Conservation (phyloP, 1,140 invertebrate genomes). For the Drosophila tsacasi region DNA sequence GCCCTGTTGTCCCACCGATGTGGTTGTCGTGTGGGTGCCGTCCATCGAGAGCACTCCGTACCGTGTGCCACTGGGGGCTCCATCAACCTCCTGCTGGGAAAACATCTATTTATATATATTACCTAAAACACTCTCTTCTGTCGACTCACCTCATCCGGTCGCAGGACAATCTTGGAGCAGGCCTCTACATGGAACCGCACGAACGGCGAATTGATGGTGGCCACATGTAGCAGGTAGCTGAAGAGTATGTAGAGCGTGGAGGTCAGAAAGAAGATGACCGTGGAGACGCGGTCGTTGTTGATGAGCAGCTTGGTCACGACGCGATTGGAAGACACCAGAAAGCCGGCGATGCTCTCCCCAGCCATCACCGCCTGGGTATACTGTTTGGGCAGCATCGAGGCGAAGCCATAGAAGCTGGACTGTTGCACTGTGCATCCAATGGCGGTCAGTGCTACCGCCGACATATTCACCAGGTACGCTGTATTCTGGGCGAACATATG, state of each 20-base stretch:
- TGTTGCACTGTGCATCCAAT: conserved; percentile 95
- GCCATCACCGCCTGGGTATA: conserved; percentile 97
- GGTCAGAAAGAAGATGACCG: conserved; percentile 93
- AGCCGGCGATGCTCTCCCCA: conserved; percentile 96
- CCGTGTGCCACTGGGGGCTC: conserved; percentile 58
- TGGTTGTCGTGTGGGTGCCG: conserved; percentile 84
- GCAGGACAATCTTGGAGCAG: conserved; percentile 89
- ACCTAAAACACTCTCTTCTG: background rate
- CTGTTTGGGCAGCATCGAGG: conserved; percentile 93
- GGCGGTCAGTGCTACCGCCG: conserved; percentile 93
- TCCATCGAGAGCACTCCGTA: conserved; percentile 83
- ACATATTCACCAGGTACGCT: conserved; percentile 93
- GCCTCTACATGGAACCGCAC: conserved; percentile 93
- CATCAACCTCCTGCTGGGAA: conserved; percentile 74
- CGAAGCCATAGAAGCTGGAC: conserved; percentile 97
- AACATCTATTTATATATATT: background rate
- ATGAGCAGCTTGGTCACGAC: conserved; percentile 93
- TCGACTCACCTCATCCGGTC: conserved; percentile 91
- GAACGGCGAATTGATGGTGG: conserved; percentile 92
- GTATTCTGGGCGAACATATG: conserved; percentile 89
- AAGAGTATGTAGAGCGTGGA: conserved; percentile 91
- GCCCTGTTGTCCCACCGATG: conserved; percentile 30
- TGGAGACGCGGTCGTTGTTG: conserved; percentile 91
- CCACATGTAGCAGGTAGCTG: conserved; percentile 91
- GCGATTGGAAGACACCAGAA: conserved; percentile 93